Conservation (phyloP, 2,888 invertebrate genomes). For the Schizotus pectinicornis region DNA sequence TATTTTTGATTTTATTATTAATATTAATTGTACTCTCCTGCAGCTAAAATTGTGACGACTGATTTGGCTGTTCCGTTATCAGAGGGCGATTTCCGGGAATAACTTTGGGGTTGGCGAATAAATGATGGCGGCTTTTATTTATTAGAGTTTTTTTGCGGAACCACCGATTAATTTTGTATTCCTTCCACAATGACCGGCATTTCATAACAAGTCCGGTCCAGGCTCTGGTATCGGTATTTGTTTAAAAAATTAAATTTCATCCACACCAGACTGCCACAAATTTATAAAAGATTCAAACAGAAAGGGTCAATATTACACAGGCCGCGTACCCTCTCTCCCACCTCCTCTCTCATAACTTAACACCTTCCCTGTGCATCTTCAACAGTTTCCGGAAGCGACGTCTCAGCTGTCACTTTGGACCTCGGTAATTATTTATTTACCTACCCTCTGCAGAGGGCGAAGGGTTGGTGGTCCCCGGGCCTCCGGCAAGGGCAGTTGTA, state of each 20-base stretch:
- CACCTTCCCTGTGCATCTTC: not conserved
- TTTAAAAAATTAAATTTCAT: conserved; percentile 50
- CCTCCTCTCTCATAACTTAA: conserved; percentile 4
- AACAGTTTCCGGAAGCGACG: not conserved
- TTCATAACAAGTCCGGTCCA: not conserved
- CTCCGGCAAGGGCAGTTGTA: conserved; percentile 47
- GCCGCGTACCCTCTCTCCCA: conserved; percentile 17
- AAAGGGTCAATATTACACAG: conserved; percentile 31
- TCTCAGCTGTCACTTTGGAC: too few relatives aligned
- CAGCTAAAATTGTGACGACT: too few relatives aligned
- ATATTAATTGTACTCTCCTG: too few relatives aligned
- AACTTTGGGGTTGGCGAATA: too few relatives aligned
- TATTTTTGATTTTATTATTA: too few relatives aligned
- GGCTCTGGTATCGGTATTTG: conserved; percentile 26
- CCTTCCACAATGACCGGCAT: not conserved
- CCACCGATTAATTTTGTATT: not conserved
- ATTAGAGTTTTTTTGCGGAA: too few relatives aligned
- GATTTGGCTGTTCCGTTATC: too few relatives aligned
- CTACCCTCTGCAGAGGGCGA: too few relatives aligned
- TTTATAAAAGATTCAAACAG: conserved; percentile 46
- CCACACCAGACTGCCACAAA: conserved; percentile 45
- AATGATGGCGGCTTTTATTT: too few relatives aligned
- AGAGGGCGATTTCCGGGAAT: too few relatives aligned
- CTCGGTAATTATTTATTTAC: too few relatives aligned
- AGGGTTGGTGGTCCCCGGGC: too few relatives aligned